A percentile compares a stretch with the other conserved stretches of the same genome.
Evolutionary conservation across 2,113 vertebrate species (phyloP).

Genomic region (Phocoena phocoena): DNA sequence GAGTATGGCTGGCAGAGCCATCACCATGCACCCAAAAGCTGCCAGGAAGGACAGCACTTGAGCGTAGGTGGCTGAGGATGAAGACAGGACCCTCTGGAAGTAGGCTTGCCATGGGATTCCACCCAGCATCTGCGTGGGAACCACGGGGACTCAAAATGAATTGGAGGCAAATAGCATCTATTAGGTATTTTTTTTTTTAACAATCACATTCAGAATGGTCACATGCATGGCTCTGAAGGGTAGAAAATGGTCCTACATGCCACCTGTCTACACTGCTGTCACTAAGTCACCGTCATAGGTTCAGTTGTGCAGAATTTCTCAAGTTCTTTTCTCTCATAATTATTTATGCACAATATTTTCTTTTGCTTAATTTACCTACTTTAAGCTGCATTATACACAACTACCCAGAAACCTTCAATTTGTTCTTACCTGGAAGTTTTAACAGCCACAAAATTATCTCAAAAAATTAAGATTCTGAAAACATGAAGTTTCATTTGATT

Average conservation of each 20-base stretch:
- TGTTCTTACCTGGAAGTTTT: neutral
- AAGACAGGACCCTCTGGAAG: slow-evolving; percentile 98
- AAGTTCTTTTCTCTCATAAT: neutral
- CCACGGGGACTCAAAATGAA: neutral
- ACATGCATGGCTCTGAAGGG: neutral
- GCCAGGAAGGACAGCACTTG: slow-evolving; percentile 97
- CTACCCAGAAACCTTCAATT: neutral
- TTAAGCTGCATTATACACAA: neutral
- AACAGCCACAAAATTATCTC: neutral
- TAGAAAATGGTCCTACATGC: neutral
- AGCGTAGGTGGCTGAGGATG: slow-evolving; percentile 97
- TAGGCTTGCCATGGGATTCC: slow-evolving; percentile 99
- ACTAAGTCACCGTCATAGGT: neutral
- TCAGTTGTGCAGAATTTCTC: neutral
- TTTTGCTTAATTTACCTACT: neutral
- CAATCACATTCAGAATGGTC: neutral
- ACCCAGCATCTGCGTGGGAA: slow-evolving; percentile 90
- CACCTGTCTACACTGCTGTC: neutral
- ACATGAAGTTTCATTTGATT: neutral
- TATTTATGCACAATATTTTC: neutral
- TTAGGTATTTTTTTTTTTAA: neutral
- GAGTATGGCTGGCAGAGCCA: slow-evolving; percentile 94
- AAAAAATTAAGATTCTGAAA: slow-evolving; percentile 39
- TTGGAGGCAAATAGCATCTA: neutral
- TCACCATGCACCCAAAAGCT: slow-evolving; percentile 95